Percentiles rank a stretch among this genome's conserved stretches.
Conservation (phyloP, 2,888 invertebrate species). For the Sturmia bella region DNA sequence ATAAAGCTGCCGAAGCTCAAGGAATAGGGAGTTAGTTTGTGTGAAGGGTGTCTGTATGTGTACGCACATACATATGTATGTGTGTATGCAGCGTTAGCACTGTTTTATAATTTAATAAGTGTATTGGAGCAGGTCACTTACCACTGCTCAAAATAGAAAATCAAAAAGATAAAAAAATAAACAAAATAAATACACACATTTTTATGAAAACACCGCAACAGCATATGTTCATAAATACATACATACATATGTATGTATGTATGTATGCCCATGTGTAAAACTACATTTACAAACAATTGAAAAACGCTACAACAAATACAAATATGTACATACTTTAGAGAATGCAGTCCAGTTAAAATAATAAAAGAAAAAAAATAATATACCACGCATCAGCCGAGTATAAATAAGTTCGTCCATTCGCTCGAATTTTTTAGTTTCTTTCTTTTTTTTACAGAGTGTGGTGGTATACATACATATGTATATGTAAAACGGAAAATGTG, state of each 20-base stretch:
- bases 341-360: slow-evolving; percentile 43
- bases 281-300: too few species aligned
- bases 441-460: slow-evolving; percentile 34
- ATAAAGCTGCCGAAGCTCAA: slow-evolving; percentile 25
- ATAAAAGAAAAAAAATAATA: slow-evolving; percentile 11
- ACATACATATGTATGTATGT: background rate
- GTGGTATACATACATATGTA: too few species aligned
- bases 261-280: background rate
- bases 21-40: slow-evolving; percentile 45
- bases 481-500: slow-evolving; percentile 43
- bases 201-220: too few species aligned
- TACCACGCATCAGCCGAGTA: slow-evolving; percentile 46
- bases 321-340: background rate
- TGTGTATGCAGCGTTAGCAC: slow-evolving; percentile 13
- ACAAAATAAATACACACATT: background rate
- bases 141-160: slow-evolving; percentile 46
- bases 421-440: slow-evolving; percentile 14
- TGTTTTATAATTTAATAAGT: slow-evolving; percentile 31
- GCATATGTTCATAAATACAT: background rate
- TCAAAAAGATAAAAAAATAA: slow-evolving; percentile 9
- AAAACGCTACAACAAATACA: too few species aligned
- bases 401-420: slow-evolving; percentile 35
- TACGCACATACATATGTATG: too few species aligned
- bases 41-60: slow-evolving; percentile 49
- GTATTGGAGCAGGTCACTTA: slow-evolving; percentile 67